Base-by-base conservation (phyloP, 2,888 invertebrate species). In the Andrena chrysosceles region DNA sequence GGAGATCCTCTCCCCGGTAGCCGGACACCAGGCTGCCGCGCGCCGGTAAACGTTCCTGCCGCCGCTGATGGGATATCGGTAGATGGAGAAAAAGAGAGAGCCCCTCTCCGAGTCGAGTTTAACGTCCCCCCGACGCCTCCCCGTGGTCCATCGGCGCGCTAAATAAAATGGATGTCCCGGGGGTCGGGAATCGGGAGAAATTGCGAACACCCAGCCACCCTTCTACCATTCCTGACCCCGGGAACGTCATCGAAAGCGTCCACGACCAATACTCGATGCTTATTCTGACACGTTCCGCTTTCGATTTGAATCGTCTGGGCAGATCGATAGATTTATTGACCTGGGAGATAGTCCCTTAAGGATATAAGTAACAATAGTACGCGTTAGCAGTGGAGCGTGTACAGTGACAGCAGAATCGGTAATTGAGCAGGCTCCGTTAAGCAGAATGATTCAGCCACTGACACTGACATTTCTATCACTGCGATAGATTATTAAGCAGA, bases 81-180 rank as follows among this genome's bases (percentile, higher is more conserved):
- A 81, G 86, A 87, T 84, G 83, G 88, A 87, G 86, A 84, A 85
- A 84, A 86, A 85, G 85, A 86, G 84, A 74, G 81, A 85, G 79
- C 33, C 73, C 68, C 73, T 69, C 33, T 56, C 67, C 73, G 49
- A 20, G 31, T 33, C 85, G 82, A 90, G 87, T 91, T 89, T 90
- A 90, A 90, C 88, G 89, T 90, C 87, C 29, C 59, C 62, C 85
- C 16, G 26, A 16, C 62, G 26, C 35, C 10, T 1, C 35, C 87
- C 83, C 88, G 87, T 82, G 89, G 89, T 90, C 88, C 89, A 87
- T 29, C 81, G 85, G 77, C 82, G 88, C 83, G 92, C 92, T 93
- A 93, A 94, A 93, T 93, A 93, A 93, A 94, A 93, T 94, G 91
- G 91, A 93, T 93, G 93, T 91, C 90, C 89, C 89, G 86, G 91